Evolutionary conservation across 2,113 vertebrate species (phyloP), one percentile per base, ranked within the genome.

Genomic region (Chaetorhynchus papuensis): DNA sequence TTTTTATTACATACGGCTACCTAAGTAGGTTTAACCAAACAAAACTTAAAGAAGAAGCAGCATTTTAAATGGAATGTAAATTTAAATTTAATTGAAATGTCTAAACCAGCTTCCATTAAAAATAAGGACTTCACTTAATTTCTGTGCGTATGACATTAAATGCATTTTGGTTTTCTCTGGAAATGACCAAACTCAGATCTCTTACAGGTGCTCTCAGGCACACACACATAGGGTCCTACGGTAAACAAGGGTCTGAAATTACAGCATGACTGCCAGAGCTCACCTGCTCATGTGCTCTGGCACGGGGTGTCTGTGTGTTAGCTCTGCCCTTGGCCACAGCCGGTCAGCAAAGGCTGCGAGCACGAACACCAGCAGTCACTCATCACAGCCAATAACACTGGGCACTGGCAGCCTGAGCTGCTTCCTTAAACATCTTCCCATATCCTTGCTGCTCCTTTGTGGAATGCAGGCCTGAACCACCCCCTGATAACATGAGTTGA

Each of bases 291-390:
- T 5, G 1, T 27, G 18, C 47, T 30, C 28, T 39, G 20, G 17
- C 33, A 15, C 3, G 27, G 57, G 27, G 53, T 3, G 47, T 45
- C n/a, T 1, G 0, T 2, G 3, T 11, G 37, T 17, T 24, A 54
- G 53, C 17, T 56, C n/a, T 61, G 44, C 30, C 33, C 35, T 35
- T 1, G 0, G 63, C 19, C 0, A 0, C 17, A 37, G 52, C 6
- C 2, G 15, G 10, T 44, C 54, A 65, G 52, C n/a, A 44, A 37
- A 63, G 60, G 65, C 33, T 42, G 27, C 0, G 0, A 82, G 65
- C 16, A 1, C 2, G 0, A 70, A 12, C n/a, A 16, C 0, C 3
- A 2, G n/a, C 4, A 2, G 22, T 24, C 5, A 27, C 53, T 60
- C 66, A 47, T 22, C 15, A 13, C 53, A 39, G 21, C 20, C 1